Percentiles rank a stretch among this genome's conserved stretches.
Conservation (phyloP, 2,113 vertebrate genomes). For the Labeo rohita region DNA sequence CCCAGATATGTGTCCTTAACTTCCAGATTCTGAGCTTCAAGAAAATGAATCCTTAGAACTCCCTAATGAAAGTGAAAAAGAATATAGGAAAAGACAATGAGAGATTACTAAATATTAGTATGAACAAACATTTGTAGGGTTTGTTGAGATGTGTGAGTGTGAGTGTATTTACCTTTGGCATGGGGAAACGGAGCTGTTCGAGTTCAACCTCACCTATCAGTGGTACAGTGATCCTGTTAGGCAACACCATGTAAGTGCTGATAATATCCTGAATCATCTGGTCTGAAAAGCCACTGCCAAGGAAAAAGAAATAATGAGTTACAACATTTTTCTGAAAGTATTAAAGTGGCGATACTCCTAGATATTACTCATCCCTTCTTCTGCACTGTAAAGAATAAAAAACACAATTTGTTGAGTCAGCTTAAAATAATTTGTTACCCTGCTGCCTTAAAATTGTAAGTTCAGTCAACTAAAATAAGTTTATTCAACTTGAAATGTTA, state of each 20-base stretch:
- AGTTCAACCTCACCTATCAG: slow-evolving; percentile 91
- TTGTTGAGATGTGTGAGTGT: background rate
- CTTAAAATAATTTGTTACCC: no score
- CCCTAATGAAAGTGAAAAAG: slow-evolving; percentile 76
- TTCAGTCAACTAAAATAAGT: no score
- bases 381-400: no score
- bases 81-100: background rate
- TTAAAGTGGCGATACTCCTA: background rate
- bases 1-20: slow-evolving; percentile 93
- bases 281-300: slow-evolving; percentile 87
- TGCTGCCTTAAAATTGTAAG: no score
- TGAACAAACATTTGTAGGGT: background rate
- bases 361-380: background rate
- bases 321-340: background rate
- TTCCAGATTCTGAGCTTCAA: slow-evolving; percentile 94
- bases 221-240: slow-evolving; percentile 93
- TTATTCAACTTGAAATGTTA: no score
- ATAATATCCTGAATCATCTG: slow-evolving; percentile 94
- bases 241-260: slow-evolving; percentile 92
- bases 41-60: slow-evolving; percentile 92
- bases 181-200: slow-evolving; percentile 88
- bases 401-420: no score
- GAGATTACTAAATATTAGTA: background rate
- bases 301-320: slow-evolving; percentile 15
- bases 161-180: slow-evolving; percentile 87